A percentile compares a stretch with the other conserved stretches of the same genome.
Evolutionary conservation across 2,797 vertebrate species (phyloP).

Genomic region (Sebastes steindachneri): DNA sequence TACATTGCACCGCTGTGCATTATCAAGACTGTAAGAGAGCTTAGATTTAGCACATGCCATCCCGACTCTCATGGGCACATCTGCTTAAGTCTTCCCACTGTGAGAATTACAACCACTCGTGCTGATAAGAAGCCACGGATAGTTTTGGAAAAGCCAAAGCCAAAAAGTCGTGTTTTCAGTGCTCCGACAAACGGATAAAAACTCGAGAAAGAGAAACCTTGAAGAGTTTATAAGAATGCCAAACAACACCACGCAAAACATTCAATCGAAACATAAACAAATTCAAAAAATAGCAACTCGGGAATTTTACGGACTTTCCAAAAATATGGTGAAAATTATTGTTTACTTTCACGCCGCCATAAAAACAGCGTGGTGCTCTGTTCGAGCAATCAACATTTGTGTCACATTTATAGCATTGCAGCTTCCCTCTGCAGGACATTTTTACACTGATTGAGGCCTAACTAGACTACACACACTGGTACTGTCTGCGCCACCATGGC

Average conservation of each 20-base stretch:
- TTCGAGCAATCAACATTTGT: constrained; percentile 2
- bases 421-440: constrained; percentile 11
- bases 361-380: constrained; percentile 22
- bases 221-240: constrained; percentile 2
- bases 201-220: not conserved
- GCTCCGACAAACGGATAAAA: not conserved
- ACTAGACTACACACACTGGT: constrained; percentile 13
- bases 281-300: constrained; percentile 21
- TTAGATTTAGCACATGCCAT: constrained; percentile 64
- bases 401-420: constrained; percentile 2
- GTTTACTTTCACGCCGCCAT: constrained; percentile 24
- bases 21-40: constrained; percentile 56
- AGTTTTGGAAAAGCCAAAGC: not conserved
- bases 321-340: constrained; percentile 34
- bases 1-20: constrained; percentile 56
- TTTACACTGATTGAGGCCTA: constrained; percentile 25
- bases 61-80: constrained; percentile 32
- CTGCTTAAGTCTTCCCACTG: constrained; percentile 40
- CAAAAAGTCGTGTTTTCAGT: not conserved
- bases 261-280: constrained; percentile 9
- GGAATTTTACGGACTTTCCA: constrained; percentile 37
- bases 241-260: constrained; percentile 15
- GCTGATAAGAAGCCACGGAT: constrained; percentile 10
- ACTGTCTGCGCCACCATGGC: not conserved
- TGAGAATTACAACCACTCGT: not conserved